These are phyloP conservation scores for Drosophila pectinifera DNA, from an alignment of 1,140 invertebrate species.

Conservation along the genomic window DNA sequence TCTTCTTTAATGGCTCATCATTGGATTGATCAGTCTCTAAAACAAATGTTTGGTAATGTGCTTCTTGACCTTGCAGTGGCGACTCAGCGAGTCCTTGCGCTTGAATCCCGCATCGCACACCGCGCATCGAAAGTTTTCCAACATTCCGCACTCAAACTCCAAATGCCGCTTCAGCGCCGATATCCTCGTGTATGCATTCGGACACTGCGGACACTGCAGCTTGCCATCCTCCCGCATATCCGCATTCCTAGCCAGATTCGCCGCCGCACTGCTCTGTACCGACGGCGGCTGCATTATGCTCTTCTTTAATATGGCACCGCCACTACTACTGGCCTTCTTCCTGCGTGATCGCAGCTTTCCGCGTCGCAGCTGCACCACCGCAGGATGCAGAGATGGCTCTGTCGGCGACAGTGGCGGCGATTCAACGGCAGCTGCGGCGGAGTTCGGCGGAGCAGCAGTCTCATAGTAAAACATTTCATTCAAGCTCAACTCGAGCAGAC, in stretches of 20 bases:
- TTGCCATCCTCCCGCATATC: conserved; percentile 64
- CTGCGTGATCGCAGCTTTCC: conserved; percentile 62
- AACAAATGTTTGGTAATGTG: conserved; percentile 74
- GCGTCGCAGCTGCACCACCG: conserved; percentile 40
- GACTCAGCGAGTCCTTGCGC: conserved; percentile 80
- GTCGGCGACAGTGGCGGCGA: conserved; percentile 12
- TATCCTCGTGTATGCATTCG: conserved; percentile 67
- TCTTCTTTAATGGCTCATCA: conserved; percentile 27
- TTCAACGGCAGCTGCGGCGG: conserved; percentile 9
- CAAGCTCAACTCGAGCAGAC: conserved; percentile 75
- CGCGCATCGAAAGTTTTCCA: conserved; percentile 68
- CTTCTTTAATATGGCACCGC: conserved; percentile 21
- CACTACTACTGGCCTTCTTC: conserved; percentile 28
- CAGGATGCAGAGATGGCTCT: conserved; percentile 10
- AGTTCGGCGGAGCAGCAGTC: conserved; percentile 41
- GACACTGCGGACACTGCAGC: conserved; percentile 72
- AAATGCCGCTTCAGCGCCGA: conserved; percentile 77
- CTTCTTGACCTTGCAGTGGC: conserved; percentile 84
- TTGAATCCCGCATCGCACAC: conserved; percentile 75
- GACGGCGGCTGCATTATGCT: conserved; percentile 28
- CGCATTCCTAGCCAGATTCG: conserved; percentile 59
- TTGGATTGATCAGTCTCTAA: conserved; percentile 50
- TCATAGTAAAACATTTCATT: conserved; percentile 74
- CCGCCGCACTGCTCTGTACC: conserved; percentile 59
- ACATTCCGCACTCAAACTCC: conserved; percentile 62